phyloP scores from a whole-genome alignment of 2,113 vertebrate species.

The Haemorhous mexicanus region DNA sequence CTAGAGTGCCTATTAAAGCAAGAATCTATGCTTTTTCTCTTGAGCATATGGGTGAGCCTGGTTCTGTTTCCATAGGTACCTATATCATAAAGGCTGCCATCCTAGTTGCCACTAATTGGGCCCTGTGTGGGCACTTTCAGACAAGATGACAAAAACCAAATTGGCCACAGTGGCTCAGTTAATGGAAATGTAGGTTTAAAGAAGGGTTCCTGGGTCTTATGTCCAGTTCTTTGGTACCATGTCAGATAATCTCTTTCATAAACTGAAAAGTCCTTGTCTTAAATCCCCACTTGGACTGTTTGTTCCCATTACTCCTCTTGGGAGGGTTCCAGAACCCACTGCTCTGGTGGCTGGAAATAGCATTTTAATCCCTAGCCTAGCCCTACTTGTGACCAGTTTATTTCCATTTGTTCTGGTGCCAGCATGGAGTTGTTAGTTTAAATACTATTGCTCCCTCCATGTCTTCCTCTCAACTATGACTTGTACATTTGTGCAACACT shows the following conservation, averaged over 20 bases:
- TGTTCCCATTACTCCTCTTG: slow-evolving; percentile 58
- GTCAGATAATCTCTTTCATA: slow-evolving; percentile 58
- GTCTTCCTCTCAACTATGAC: not conserved
- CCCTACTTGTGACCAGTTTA: slow-evolving; percentile 58
- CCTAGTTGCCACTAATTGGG: not conserved
- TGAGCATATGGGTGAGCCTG: not conserved
- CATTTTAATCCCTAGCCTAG: slow-evolving; percentile 59
- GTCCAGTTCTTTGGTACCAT: slow-evolving; percentile 38
- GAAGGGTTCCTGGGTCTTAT: not conserved
- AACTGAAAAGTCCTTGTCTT: slow-evolving; percentile 63
- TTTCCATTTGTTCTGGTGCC: slow-evolving; percentile 53
- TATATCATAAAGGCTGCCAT: not conserved
- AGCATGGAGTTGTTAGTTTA: slow-evolving; percentile 5
- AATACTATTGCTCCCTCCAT: not conserved
- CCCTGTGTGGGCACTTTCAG: not conserved
- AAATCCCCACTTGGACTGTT: slow-evolving; percentile 61
- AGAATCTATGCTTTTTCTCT: not conserved
- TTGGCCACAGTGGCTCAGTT: not conserved
- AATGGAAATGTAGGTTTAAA: not conserved
- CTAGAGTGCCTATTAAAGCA: not conserved
- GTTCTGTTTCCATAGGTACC: not conserved
- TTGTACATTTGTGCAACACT: not conserved
- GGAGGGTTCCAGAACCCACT: slow-evolving; percentile 63
- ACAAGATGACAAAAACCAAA: not conserved
- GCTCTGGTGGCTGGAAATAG: slow-evolving; percentile 58